phyloP scores from a whole-genome alignment of 2,113 vertebrate genomes.

The Brachyistius frenatus region DNA sequence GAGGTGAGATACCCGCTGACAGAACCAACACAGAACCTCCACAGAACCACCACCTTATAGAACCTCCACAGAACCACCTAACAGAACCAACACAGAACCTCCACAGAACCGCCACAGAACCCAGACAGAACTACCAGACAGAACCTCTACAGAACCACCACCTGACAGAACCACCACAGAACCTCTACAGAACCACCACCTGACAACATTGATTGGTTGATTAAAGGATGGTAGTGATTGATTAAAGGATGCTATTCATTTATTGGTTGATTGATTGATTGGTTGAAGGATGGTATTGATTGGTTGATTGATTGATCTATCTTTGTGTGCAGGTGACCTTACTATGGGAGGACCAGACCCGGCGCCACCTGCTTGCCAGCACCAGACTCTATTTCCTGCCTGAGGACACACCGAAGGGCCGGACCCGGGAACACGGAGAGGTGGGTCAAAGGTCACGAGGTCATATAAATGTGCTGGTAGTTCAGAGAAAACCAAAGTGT shows the following conservation, averaged over 20 bases:
- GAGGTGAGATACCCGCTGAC: conserved; percentile 73
- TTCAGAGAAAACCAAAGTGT: too few relatives aligned
- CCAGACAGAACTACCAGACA: too few relatives aligned
- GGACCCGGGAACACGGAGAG: conserved; percentile 85
- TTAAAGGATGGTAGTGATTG: too few relatives aligned
- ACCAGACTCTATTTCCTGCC: conserved; percentile 86
- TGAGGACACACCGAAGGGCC: conserved; percentile 86
- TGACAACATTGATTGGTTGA: too few relatives aligned
- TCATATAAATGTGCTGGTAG: too few relatives aligned
- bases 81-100: background rate
- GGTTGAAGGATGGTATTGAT: too few relatives aligned
- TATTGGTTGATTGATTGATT: too few relatives aligned
- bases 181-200: too few relatives aligned
- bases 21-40: background rate
- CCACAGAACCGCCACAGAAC: background rate
- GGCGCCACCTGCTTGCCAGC: conserved; percentile 85
- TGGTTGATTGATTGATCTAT: background rate
- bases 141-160: too few relatives aligned
- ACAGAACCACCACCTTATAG: background rate
- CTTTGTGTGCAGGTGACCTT: conserved; percentile 74
- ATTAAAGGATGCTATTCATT: too few relatives aligned
- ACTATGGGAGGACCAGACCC: conserved; percentile 86
- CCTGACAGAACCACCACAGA: too few relatives aligned
- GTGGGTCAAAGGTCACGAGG: conserved; percentile 57
- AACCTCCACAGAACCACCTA: too few relatives aligned